A percentile compares a stretch with the other conserved stretches of the same genome.
phyloP scores from a whole-genome alignment of 2,113 vertebrate genomes.

The Bubalus kerabau region DNA sequence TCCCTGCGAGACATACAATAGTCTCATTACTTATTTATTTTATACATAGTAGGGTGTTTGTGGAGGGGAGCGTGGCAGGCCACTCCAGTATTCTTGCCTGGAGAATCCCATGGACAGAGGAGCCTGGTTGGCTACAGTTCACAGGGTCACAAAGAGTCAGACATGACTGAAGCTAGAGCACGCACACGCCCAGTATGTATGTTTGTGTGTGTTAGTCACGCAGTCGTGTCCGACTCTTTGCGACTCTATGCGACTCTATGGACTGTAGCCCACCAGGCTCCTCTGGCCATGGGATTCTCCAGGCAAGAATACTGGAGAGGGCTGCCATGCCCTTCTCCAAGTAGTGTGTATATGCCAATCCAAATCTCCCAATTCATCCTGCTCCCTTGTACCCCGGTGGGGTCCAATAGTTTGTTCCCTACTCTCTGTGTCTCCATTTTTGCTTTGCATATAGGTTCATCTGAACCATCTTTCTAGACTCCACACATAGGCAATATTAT shows the following conservation, averaged over 20 bases:
- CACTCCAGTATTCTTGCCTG: not conserved
- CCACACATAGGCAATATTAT: not conserved
- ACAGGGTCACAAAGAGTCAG: not conserved
- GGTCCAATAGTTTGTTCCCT: not conserved
- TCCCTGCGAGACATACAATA: not conserved
- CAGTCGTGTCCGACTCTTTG: rapidly evolving
- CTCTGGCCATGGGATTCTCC: not conserved
- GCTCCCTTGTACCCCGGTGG: not conserved
- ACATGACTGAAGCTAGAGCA: not conserved
- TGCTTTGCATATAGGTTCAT: not conserved
- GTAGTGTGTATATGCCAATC: not conserved
- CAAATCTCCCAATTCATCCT: not conserved
- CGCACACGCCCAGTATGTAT: rapidly evolving
- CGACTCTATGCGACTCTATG: rapidly evolving
- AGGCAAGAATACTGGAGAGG: not conserved
- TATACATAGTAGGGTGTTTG: not conserved
- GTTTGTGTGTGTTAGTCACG: not conserved
- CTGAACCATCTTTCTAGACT: not conserved
- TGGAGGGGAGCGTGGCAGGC: not conserved
- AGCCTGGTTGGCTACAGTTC: not conserved
- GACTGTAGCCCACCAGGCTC: not conserved
- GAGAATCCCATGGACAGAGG: not conserved
- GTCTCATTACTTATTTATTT: not conserved
- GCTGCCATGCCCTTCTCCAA: not conserved
- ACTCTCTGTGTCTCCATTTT: not conserved